A percentile compares a stretch with the other conserved stretches of the same genome.
Conservation (phyloP, 2,797 vertebrate species). For the Sciurus vulgaris region DNA sequence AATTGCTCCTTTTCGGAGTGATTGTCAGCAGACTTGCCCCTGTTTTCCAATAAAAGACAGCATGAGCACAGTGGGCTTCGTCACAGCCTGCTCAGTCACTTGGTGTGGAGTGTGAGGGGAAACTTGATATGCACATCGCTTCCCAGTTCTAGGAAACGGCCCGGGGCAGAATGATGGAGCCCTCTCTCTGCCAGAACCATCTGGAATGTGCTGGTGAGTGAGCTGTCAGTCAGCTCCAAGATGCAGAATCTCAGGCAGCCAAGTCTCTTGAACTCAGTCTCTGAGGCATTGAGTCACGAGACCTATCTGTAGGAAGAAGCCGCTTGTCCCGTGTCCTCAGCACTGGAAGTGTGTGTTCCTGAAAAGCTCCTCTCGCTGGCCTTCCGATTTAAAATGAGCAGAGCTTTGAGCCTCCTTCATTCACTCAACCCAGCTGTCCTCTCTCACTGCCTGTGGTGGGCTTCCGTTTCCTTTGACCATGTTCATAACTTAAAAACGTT, state of each 20-base stretch:
- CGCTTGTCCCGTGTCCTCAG: constrained; percentile 42
- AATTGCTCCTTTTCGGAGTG: constrained; percentile 59
- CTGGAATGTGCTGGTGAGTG: constrained; percentile 64
- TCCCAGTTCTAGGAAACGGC: constrained; percentile 40
- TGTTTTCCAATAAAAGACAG: constrained; percentile 74
- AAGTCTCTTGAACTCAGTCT: constrained; percentile 52
- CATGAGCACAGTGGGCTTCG: not conserved
- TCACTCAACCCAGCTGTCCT: no score
- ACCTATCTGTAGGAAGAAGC: constrained; percentile 41
- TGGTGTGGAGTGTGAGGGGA: not conserved
- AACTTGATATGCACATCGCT: not conserved
- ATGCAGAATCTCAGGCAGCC: constrained; percentile 56
- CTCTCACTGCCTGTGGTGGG: not conserved
- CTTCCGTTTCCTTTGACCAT: not conserved
- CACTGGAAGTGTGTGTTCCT: not conserved
- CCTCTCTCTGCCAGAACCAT: not conserved
- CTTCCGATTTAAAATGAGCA: constrained; percentile 48
- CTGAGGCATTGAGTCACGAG: constrained; percentile 59
- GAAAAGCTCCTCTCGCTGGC: constrained; percentile 41
- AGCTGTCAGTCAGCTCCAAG: constrained; percentile 70
- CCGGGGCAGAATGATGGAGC: not conserved
- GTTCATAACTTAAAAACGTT: not conserved
- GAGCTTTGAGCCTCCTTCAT: not conserved
- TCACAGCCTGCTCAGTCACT: not conserved
- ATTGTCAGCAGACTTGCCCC: constrained; percentile 79